phyloP scores from a whole-genome alignment of 2,797 vertebrate genomes.

The Mallotus villosus region DNA sequence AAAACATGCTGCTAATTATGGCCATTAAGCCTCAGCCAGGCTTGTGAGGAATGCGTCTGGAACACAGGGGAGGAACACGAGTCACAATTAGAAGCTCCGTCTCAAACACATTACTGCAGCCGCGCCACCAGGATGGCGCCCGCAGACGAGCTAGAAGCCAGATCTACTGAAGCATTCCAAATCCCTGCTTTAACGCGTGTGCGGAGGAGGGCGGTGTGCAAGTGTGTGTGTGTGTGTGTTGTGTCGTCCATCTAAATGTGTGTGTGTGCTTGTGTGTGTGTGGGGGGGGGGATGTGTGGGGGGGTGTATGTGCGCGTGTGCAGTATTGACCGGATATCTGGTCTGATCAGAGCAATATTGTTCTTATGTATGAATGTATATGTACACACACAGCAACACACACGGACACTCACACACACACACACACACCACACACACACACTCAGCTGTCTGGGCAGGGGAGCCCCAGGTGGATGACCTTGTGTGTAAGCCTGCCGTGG shows the following conservation, averaged over 20 bases:
- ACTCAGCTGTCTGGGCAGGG: background rate
- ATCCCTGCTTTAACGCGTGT: too few species aligned
- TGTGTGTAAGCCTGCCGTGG: slow-evolving; percentile 1
- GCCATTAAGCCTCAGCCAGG: slow-evolving; percentile 9
- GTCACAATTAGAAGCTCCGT: background rate
- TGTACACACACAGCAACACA: background rate
- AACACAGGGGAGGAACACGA: background rate
- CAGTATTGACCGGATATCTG: too few species aligned
- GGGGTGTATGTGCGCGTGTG: background rate
- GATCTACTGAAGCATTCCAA: too few species aligned
- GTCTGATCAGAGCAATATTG: too few species aligned
- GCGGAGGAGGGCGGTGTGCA: too few species aligned
- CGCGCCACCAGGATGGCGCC: background rate
- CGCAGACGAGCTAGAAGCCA: too few species aligned
- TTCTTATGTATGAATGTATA: too few species aligned
- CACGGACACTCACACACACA: background rate
- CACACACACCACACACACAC: background rate
- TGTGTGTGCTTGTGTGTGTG: background rate
- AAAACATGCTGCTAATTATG: slow-evolving; percentile 15
- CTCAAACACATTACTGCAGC: too few species aligned
- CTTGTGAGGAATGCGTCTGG: background rate
- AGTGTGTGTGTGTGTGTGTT: slow-evolving; percentile 18
- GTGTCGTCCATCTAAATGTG: background rate
- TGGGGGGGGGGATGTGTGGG: background rate
- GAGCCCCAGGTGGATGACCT: background rate